Conservation (phyloP, 2,888 invertebrate genomes). For the Apamea anceps region DNA sequence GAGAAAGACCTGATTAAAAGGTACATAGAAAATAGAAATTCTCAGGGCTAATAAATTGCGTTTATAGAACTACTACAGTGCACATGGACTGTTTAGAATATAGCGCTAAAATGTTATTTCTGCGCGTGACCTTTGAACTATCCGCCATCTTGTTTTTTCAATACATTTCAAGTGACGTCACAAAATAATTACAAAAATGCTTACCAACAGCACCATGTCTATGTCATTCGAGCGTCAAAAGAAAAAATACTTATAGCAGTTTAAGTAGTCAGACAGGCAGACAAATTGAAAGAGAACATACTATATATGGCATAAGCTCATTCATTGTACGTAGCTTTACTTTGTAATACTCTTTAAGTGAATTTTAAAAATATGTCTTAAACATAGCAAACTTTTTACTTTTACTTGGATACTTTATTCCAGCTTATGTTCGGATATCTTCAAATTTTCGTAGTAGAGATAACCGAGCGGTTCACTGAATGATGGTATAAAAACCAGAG, state of each 20-base stretch:
- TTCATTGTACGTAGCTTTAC: constrained; percentile 25
- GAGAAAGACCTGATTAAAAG: background rate
- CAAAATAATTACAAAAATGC: background rate
- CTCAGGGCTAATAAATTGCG: background rate
- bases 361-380: constrained; percentile 30
- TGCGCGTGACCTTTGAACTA: background rate
- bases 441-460: constrained; percentile 19
- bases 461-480: constrained; percentile 7
- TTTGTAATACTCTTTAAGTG: constrained; percentile 31
- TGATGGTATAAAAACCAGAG: constrained; percentile 26
- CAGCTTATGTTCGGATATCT: constrained; percentile 4
- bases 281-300: constrained; percentile 11
- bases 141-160: background rate
- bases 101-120: background rate
- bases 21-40: constrained; percentile 13
- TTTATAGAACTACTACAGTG: background rate
- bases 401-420: constrained; percentile 20
- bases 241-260: background rate
- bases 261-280: background rate
- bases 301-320: constrained; percentile 21
- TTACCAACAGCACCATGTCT: background rate
- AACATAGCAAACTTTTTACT: constrained; percentile 39
- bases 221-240: background rate
- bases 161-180: background rate
- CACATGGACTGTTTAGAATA: background rate